Percentiles rank a stretch among this genome's conserved stretches.
Conservation (phyloP, 2,113 vertebrate genomes). For the Solea solea region DNA sequence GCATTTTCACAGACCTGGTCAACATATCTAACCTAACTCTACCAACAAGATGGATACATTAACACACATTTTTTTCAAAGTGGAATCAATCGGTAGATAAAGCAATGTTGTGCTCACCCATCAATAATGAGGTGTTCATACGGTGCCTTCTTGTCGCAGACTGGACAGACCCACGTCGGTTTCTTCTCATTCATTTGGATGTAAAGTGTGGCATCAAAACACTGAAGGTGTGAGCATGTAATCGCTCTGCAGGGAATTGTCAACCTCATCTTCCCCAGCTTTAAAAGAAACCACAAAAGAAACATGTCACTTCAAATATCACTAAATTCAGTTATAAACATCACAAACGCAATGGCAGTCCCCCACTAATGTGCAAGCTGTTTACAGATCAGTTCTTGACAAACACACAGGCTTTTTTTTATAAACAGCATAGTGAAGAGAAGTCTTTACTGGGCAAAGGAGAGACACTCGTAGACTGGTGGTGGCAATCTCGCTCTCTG, state of each 20-base stretch:
- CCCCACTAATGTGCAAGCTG: neutral
- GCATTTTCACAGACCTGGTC: too few relatives aligned
- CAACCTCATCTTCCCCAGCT: slow-evolving; percentile 99
- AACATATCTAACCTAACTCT: too few relatives aligned
- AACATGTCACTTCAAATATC: neutral
- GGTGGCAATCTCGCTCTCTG: slow-evolving; percentile 98
- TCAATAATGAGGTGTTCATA: slow-evolving; percentile 96
- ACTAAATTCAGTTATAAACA: neutral
- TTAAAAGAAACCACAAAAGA: slow-evolving; percentile 29
- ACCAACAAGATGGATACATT: too few relatives aligned
- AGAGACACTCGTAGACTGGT: slow-evolving; percentile 97
- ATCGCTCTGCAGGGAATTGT: slow-evolving; percentile 92
- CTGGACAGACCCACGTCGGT: slow-evolving; percentile 98
- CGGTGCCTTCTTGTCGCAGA: slow-evolving; percentile 96
- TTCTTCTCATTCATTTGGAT: slow-evolving; percentile 99
- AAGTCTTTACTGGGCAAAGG: slow-evolving; percentile 92
- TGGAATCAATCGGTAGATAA: neutral
- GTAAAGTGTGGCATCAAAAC: slow-evolving; percentile 97
- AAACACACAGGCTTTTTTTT: neutral
- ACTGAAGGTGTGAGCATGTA: slow-evolving; percentile 96
- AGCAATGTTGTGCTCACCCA: slow-evolving; percentile 83
- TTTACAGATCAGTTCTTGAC: neutral
- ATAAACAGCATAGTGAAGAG: neutral
- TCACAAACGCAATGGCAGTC: neutral
- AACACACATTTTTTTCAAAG: too few relatives aligned